These are phyloP conservation scores for Piprites chloris DNA, from an alignment of 2,113 vertebrate genomes.

Conservation along the genomic window DNA sequence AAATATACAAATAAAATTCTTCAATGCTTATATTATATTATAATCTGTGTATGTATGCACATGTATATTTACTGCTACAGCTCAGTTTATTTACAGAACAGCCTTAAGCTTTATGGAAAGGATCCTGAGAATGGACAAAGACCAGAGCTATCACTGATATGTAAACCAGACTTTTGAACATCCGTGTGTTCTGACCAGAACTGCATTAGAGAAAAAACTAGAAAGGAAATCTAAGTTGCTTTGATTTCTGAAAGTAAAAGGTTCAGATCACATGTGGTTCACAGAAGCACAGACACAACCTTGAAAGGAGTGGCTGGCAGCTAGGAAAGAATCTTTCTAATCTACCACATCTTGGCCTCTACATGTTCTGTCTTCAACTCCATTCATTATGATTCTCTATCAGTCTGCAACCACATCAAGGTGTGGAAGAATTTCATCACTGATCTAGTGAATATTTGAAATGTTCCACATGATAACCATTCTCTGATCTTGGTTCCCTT, in stretches of 20 bases:
- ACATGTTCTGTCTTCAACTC: background rate
- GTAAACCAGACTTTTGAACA: background rate
- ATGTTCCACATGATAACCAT: background rate
- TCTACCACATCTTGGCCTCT: background rate
- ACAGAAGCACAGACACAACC: background rate
- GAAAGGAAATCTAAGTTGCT: background rate
- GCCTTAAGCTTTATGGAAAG: background rate
- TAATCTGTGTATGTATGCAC: background rate
- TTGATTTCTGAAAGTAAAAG: background rate
- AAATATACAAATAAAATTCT: background rate
- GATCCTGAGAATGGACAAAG: background rate
- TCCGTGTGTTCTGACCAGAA: background rate
- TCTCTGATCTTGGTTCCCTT: background rate
- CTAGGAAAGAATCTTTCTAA: background rate
- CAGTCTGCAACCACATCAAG: background rate
- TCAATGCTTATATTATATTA: background rate
- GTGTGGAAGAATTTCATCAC: background rate
- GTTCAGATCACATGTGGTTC: background rate
- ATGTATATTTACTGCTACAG: background rate
- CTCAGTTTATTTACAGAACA: background rate
- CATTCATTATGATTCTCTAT: background rate
- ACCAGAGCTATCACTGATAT: background rate
- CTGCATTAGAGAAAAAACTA: background rate
- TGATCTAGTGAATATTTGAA: background rate
- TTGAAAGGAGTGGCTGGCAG: background rate